Conservation (phyloP, 2,888 invertebrate species). For the Calameuta filiformis region DNA sequence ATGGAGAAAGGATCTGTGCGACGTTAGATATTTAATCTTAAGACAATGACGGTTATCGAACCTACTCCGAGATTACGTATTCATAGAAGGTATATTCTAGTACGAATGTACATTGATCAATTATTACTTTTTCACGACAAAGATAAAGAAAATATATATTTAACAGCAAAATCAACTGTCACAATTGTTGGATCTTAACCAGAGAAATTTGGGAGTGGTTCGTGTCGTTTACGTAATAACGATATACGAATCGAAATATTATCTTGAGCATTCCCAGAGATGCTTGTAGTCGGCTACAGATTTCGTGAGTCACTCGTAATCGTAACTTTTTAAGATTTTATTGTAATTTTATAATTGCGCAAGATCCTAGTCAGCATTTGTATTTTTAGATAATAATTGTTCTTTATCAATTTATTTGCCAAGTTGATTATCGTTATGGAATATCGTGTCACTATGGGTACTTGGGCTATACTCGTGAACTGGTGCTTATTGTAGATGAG, state of each 20-base stretch:
- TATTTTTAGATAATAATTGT: not conserved
- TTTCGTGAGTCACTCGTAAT: not conserved
- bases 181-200: not conserved
- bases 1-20: conserved; percentile 1
- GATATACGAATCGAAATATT: not conserved
- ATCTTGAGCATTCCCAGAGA: not conserved
- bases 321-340: not conserved
- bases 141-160: not conserved
- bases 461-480: not conserved
- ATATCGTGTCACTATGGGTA: not conserved
- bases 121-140: not conserved
- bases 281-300: not conserved
- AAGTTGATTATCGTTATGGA: not conserved
- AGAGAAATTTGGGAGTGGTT: not conserved
- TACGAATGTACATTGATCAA: not conserved
- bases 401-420: not conserved
- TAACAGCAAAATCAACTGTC: not conserved
- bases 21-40: not conserved
- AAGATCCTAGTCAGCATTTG: not conserved
- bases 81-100: not conserved
- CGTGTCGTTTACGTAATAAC: not conserved
- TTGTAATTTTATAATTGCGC: not conserved
- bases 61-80: not conserved
- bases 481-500: not conserved
- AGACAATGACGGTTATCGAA: not conserved